Evolutionary conservation across 2,888 invertebrate species (phyloP).

Genomic region (Antheraea assamensis): DNA sequence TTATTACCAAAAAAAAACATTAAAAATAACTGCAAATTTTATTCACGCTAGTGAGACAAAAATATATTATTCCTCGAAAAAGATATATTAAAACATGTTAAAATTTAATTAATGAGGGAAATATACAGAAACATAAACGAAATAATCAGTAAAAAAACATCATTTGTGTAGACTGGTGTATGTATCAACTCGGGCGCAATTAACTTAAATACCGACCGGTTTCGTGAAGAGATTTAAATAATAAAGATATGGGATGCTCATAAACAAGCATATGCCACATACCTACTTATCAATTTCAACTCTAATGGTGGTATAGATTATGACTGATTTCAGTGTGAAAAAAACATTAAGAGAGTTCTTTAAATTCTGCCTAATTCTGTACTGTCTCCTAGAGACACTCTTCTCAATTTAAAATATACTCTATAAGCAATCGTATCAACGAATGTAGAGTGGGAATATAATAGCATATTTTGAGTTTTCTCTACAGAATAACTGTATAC

Average conservation of each 20-base stretch:
- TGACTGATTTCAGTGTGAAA: slow-evolving; percentile 15
- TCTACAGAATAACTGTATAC: too few species aligned
- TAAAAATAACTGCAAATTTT: slow-evolving; percentile 5
- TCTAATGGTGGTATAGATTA: slow-evolving; percentile 59
- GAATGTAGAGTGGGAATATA: too few species aligned
- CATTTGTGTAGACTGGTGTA: slow-evolving; percentile 19
- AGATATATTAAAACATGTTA: slow-evolving; percentile 22
- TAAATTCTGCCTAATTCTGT: slow-evolving; percentile 12
- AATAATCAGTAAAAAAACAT: slow-evolving; percentile 29
- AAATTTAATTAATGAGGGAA: slow-evolving; percentile 40
- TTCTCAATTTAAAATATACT: background rate
- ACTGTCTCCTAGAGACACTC: background rate
- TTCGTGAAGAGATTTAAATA: slow-evolving; percentile 60
- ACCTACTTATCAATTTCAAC: slow-evolving; percentile 75
- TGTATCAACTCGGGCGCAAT: slow-evolving; percentile 52
- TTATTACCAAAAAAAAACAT: background rate
- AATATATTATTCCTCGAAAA: slow-evolving; percentile 10
- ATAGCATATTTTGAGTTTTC: too few species aligned
- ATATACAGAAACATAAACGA: slow-evolving; percentile 35
- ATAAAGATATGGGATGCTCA: slow-evolving; percentile 71
- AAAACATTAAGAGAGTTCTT: too few species aligned
- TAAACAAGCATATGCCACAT: slow-evolving; percentile 78
- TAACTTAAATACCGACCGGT: slow-evolving; percentile 66
- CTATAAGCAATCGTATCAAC: too few species aligned
- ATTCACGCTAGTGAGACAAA: slow-evolving; percentile 26